Evolutionary conservation across 2,113 vertebrate species (phyloP), one percentile per base, ranked within the genome.

Genomic region (Myxocyprinus asiaticus): DNA sequence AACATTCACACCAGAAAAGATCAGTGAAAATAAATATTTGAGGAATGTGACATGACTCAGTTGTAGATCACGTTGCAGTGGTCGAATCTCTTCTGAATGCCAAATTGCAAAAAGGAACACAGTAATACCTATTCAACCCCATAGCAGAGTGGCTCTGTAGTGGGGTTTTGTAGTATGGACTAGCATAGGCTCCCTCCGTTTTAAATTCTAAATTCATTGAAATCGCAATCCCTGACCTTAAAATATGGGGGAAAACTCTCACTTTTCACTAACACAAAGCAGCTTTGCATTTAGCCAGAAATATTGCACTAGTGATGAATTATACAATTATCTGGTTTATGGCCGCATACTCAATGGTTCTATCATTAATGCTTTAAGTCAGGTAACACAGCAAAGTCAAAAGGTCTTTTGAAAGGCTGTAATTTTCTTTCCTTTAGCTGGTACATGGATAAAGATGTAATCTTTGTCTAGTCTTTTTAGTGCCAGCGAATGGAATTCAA

Each of bases 391-490:
- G 48, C 71, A 74, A 72, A 72, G 56, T 74, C 45, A 63, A 62
- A 74, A 74, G 58, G 45, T 50, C 59, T 61, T 73, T 4, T 59
- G 12, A 61, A 73, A 59, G 22, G 56, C 43, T 65, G 48, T 65
- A n/a, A 76, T 76, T 65, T 65, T 51, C 61, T 65, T 44, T 15
- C 48, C 22, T 33, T n/a, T 44, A 42, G 62, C 74, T 76, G 11
- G 55, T 12, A 33, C 33, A 10, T 15, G 50, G 22, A 33, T 33
- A 33, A 62, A 76, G 62, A 44, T 65, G 14, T 15, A 65, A 76
- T 76, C 73, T 76, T 63, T 51, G 22, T 47, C 56, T 59, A 50
- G 73, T 53, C 72, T 47, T 75, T 74, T 65, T 76, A 76, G 53
- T 64, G 61, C 48, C 6, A 43, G 62, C 10, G 11, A 3, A 3